Percentiles rank a stretch among this genome's conserved stretches.
These are phyloP conservation scores for Actinernus sp. DNA, from an alignment of 92 coral and sea anemone genomes.

Conservation along the genomic window DNA sequence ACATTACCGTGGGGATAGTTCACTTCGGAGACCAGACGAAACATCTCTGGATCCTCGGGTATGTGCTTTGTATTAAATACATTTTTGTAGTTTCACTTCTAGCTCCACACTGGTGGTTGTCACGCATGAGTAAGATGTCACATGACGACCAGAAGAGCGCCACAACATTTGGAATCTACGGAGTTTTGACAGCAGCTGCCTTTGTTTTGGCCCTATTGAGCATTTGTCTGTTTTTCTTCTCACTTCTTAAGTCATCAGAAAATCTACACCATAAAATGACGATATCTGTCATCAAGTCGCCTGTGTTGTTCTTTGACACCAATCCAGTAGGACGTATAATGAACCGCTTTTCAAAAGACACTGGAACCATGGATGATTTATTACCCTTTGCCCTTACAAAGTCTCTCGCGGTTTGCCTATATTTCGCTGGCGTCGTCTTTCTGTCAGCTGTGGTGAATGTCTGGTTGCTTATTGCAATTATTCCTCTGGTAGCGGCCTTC, in stretches of 20 bases:
- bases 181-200: constrained; percentile 27
- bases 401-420: constrained; percentile 33
- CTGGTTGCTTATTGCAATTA: constrained; percentile 56
- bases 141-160: constrained; percentile 19
- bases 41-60: too few relatives aligned
- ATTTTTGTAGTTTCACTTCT: not conserved
- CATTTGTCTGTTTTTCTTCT: constrained; percentile 9
- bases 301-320: constrained; percentile 71
- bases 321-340: constrained; percentile 69
- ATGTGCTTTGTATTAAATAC: too few relatives aligned
- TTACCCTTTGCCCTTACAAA: constrained; percentile 20
- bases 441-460: constrained; percentile 51
- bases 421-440: constrained; percentile 37
- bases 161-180: constrained; percentile 37
- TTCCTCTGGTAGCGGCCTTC: constrained; percentile 47
- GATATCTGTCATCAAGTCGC: constrained; percentile 57
- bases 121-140: constrained; percentile 45
- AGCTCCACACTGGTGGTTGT: constrained; percentile 4
- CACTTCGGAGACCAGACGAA: too few relatives aligned
- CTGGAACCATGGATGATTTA: constrained; percentile 44
- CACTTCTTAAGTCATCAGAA: constrained; percentile 41
- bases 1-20: too few relatives aligned
- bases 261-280: constrained; percentile 67
- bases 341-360: constrained; percentile 71
- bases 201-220: constrained; percentile 16